A percentile compares a stretch with the other conserved stretches of the same genome.
phyloP scores from a whole-genome alignment of 2,888 invertebrate genomes.

The Mimumesa dahlbomi region DNA sequence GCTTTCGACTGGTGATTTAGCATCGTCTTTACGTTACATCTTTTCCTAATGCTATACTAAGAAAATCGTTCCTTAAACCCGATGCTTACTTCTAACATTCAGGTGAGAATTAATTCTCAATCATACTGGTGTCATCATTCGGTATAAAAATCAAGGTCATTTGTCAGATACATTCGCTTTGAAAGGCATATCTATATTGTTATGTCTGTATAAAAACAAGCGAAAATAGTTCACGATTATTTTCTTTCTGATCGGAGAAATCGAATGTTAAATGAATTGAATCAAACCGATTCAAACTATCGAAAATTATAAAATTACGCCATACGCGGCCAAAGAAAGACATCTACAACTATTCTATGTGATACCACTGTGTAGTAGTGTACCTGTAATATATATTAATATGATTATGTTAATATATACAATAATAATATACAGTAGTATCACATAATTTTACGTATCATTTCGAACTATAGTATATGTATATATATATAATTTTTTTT shows the following conservation, averaged over 20 bases:
- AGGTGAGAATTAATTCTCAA: slow-evolving; percentile 11
- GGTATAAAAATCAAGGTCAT: slow-evolving; percentile 37
- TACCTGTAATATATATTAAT: slow-evolving; percentile 19
- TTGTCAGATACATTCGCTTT: slow-evolving; percentile 23
- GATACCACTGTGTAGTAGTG: slow-evolving; percentile 23
- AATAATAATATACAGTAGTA: slow-evolving; percentile 38
- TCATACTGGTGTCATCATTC: slow-evolving; percentile 4
- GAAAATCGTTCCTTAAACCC: slow-evolving; percentile 13
- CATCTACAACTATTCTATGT: slow-evolving; percentile 20
- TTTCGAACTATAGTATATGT: slow-evolving; percentile 1
- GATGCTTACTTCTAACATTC: slow-evolving; percentile 25
- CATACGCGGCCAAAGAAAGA: slow-evolving; percentile 4
- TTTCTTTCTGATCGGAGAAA: slow-evolving; percentile 12
- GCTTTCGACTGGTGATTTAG: slow-evolving; percentile 18
- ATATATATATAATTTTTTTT: slow-evolving; percentile 12
- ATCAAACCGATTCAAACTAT: slow-evolving; percentile 13
- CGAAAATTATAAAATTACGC: slow-evolving; percentile 26
- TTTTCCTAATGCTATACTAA: neutral
- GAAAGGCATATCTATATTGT: slow-evolving; percentile 31
- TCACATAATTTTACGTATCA: slow-evolving; percentile 20
- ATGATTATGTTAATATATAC: slow-evolving; percentile 31
- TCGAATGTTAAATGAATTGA: slow-evolving; percentile 8
- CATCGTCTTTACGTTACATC: slow-evolving; percentile 2
- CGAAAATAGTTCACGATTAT: slow-evolving; percentile 21
- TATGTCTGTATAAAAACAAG: slow-evolving; percentile 33